These are phyloP conservation scores for Microcaecilia unicolor DNA, from an alignment of 2,797 vertebrate genomes.

Conservation along the genomic window DNA sequence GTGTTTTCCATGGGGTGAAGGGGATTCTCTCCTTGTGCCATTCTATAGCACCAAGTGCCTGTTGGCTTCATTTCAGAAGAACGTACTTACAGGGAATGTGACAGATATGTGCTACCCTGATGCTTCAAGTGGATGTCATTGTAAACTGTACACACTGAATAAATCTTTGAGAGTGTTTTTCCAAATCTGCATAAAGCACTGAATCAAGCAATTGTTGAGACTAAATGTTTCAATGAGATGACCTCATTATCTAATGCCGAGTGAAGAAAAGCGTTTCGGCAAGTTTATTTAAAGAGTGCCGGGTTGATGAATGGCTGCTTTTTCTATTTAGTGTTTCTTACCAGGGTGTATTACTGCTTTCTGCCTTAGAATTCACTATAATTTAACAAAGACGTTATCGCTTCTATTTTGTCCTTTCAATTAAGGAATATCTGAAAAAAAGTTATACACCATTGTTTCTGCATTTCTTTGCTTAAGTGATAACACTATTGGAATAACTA, in stretches of 20 bases:
- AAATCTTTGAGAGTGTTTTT: background rate
- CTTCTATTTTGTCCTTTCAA: too few species aligned
- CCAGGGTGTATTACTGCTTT: conserved; percentile 19
- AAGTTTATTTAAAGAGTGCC: conserved; percentile 1
- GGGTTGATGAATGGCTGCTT: conserved; percentile 10
- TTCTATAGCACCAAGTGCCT: too few species aligned
- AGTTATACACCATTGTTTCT: too few species aligned
- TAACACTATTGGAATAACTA: too few species aligned
- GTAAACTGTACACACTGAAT: background rate
- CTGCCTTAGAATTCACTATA: conserved; percentile 3
- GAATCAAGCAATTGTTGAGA: background rate
- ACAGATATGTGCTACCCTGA: too few species aligned
- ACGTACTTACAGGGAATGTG: background rate
- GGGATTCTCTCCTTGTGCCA: too few species aligned
- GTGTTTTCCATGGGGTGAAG: too few species aligned
- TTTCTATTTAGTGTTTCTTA: conserved; percentile 24
- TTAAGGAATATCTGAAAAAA: too few species aligned
- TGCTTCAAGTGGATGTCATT: background rate
- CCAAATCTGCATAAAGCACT: too few species aligned
- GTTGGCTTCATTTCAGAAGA: background rate
- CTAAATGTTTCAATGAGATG: background rate
- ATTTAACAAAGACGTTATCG: conserved; percentile 15
- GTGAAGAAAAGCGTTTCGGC: conserved; percentile 13
- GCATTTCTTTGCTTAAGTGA: too few species aligned
- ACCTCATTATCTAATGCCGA: background rate